phyloP scores from a whole-genome alignment of 2,888 invertebrate genomes.

The Nephrotoma appendiculata region DNA sequence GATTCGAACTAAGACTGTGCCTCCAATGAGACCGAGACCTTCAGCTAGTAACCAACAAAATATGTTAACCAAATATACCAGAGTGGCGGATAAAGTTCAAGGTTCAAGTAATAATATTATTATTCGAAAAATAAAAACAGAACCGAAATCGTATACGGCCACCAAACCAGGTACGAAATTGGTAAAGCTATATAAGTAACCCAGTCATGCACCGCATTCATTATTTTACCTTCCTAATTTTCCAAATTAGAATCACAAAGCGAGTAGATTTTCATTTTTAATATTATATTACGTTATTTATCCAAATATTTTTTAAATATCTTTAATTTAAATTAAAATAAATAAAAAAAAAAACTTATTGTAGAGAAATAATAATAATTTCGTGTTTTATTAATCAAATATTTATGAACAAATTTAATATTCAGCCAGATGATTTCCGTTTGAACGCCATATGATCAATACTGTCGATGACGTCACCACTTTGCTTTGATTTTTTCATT shows the following conservation, averaged over 20 bases:
- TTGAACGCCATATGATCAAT: neutral
- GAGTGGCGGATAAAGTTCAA: neutral
- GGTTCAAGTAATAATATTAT: neutral
- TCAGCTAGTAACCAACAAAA: neutral
- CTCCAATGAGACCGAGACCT: neutral
- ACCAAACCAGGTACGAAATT: neutral
- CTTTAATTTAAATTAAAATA: neutral
- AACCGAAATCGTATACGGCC: neutral
- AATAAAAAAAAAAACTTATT: neutral
- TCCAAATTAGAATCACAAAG: neutral
- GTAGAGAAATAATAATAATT: neutral
- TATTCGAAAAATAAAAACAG: neutral
- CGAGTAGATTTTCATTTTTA: neutral
- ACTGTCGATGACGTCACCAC: neutral
- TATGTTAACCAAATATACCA: neutral
- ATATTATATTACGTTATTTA: neutral
- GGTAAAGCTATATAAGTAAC: neutral
- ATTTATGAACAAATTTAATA: neutral
- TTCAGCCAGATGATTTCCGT: neutral
- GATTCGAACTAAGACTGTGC: neutral
- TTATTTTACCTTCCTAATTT: neutral
- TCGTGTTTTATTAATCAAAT: neutral
- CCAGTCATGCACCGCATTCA: too few species aligned
- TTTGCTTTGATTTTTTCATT: neutral
- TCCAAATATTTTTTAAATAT: neutral